Evolutionary conservation across 2,888 invertebrate genomes (phyloP).

Genomic region (Gari tellinella): DNA sequence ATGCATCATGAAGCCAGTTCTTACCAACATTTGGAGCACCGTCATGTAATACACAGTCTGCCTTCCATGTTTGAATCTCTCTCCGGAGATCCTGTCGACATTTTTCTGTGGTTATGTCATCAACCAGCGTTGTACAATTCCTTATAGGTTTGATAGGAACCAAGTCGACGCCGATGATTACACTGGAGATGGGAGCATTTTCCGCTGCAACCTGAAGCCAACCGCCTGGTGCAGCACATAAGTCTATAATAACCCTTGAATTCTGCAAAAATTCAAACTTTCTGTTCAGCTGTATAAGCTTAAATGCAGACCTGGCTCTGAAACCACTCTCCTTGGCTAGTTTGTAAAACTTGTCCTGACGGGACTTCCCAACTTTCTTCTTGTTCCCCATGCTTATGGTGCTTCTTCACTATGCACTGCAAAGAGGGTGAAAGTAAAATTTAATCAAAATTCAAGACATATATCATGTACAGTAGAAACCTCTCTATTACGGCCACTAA

Average conservation of each 20-base stretch:
- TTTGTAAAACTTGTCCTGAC: slow-evolving; percentile 99
- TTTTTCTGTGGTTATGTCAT: slow-evolving; percentile 99
- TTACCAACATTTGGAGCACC: slow-evolving; percentile 98
- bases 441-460: no score
- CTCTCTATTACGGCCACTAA: no score
- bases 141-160: slow-evolving; percentile 96
- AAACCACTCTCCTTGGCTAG: slow-evolving; percentile 99
- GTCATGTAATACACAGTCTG: slow-evolving; percentile 97
- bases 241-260: slow-evolving; percentile 97
- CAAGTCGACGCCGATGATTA: slow-evolving; percentile 98
- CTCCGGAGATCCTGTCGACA: slow-evolving; percentile 89
- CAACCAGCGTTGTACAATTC: slow-evolving; percentile 94
- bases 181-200: slow-evolving; percentile 98
- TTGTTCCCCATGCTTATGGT: slow-evolving; percentile 86
- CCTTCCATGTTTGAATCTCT: slow-evolving; percentile 97
- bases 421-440: no score
- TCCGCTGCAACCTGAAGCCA: slow-evolving; percentile 99
- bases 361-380: slow-evolving; percentile 97
- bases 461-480: no score
- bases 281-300: slow-evolving; percentile 98
- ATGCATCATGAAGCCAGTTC: slow-evolving; percentile 99
- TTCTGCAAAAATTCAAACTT: slow-evolving; percentile 98
- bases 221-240: slow-evolving; percentile 99
- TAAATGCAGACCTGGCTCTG: slow-evolving; percentile 99
- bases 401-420: no score